phyloP scores from a whole-genome alignment of 2,113 vertebrate species.

The Ptilorrhoa leucosticta region DNA sequence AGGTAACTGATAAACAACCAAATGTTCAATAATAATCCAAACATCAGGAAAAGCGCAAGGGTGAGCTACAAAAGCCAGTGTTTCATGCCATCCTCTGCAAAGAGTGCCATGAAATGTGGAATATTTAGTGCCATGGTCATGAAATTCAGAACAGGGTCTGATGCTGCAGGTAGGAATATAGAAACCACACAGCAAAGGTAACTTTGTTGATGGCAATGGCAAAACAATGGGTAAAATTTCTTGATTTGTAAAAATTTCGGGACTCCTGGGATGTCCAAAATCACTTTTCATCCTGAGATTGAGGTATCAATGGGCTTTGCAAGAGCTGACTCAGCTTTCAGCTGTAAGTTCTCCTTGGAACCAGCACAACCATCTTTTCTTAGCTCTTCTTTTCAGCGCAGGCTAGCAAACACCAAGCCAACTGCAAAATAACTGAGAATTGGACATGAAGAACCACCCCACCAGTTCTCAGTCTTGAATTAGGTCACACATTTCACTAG shows the following conservation, averaged over 20 bases:
- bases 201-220: neutral
- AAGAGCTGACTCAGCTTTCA: neutral
- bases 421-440: neutral
- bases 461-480: neutral
- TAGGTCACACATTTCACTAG: neutral
- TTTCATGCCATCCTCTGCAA: neutral
- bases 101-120: neutral
- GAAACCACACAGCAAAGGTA: neutral
- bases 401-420: neutral
- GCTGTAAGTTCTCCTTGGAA: neutral
- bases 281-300: neutral
- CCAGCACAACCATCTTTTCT: neutral
- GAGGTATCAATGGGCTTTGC: neutral
- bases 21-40: neutral
- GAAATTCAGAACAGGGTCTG: neutral
- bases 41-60: neutral
- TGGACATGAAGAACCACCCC: neutral
- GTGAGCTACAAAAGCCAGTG: neutral
- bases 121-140: neutral
- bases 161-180: neutral
- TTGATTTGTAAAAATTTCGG: neutral
- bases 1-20: neutral
- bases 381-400: neutral
- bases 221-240: neutral
- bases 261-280: neutral